Evolutionary conservation across 64 coral and sea anemone species (phyloP).

Genomic region (Montipora efflorescens): DNA sequence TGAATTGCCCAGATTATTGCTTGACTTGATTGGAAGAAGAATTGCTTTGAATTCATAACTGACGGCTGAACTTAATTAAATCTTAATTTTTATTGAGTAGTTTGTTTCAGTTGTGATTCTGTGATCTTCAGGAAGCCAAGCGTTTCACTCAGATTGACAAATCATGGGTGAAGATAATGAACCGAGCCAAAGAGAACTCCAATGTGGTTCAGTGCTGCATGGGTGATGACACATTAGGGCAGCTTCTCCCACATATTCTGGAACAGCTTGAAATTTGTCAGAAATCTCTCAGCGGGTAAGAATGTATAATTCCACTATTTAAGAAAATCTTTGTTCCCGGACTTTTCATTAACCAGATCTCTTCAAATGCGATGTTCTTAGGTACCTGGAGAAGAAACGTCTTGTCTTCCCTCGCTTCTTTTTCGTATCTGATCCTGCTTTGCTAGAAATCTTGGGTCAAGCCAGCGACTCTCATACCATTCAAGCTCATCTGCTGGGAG

Average conservation of each 20-base stretch:
- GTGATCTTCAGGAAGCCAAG: conserved; percentile 70
- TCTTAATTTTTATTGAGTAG: neutral
- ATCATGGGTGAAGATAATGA: conserved; percentile 99
- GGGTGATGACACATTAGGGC: conserved; percentile 94
- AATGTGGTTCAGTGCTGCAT: conserved; percentile 99
- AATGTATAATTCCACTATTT: too few relatives aligned
- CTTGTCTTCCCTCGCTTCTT: conserved; percentile 98
- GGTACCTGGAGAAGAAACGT: conserved; percentile 98
- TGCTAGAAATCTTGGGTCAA: conserved; percentile 97
- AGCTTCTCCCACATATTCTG: conserved; percentile 90
- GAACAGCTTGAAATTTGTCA: conserved; percentile 99
- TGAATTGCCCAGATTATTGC: too few relatives aligned
- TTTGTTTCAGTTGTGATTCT: neutral
- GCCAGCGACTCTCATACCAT: conserved; percentile 99
- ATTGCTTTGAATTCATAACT: neutral
- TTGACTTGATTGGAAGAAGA: neutral
- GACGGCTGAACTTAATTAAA: too few relatives aligned
- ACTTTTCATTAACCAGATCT: neutral
- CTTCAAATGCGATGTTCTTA: neutral
- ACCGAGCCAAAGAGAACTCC: conserved; percentile 92
- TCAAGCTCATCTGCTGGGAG: conserved; percentile 91
- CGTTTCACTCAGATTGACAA: conserved; percentile 98
- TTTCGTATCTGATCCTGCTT: conserved; percentile 98
- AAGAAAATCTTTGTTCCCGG: neutral
- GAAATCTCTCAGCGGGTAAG: conserved; percentile 99